phyloP scores from a whole-genome alignment of 2,113 vertebrate species.

The Lucifuga dentata region DNA sequence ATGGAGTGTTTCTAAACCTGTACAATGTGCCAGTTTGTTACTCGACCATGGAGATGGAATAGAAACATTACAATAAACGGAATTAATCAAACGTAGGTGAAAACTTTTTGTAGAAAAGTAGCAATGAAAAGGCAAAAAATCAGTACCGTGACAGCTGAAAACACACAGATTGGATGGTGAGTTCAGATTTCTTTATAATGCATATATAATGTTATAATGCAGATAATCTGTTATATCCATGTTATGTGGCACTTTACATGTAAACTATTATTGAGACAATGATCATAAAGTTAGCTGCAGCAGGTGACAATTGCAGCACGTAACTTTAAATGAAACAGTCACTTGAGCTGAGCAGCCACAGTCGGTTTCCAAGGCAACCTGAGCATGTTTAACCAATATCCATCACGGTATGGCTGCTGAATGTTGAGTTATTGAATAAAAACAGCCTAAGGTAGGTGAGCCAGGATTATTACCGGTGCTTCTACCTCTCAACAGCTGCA shows the following conservation, averaged over 20 bases:
- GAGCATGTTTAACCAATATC: slow-evolving; percentile 40
- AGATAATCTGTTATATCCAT: not conserved
- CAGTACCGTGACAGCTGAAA: not conserved
- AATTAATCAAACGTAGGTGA: too few relatives aligned
- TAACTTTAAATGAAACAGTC: slow-evolving; percentile 40
- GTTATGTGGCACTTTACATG: slow-evolving; percentile 1
- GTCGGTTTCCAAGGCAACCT: slow-evolving; percentile 74
- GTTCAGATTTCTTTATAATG: not conserved
- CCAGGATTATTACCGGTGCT: not conserved
- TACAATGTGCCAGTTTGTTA: too few relatives aligned
- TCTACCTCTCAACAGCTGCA: not conserved
- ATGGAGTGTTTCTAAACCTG: not conserved
- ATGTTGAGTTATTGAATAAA: slow-evolving; percentile 41
- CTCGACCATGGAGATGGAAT: too few relatives aligned
- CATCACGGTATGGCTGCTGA: slow-evolving; percentile 23
- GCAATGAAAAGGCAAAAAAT: not conserved
- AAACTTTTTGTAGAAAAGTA: too few relatives aligned
- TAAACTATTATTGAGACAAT: not conserved
- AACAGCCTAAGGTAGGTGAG: slow-evolving; percentile 16
- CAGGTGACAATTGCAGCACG: slow-evolving; percentile 47
- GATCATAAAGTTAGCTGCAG: slow-evolving; percentile 1
- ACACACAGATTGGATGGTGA: not conserved
- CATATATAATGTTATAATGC: not conserved
- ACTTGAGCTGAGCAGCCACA: slow-evolving; percentile 43
- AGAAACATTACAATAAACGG: too few relatives aligned